These are phyloP conservation scores for Catharus fuscescens DNA, from an alignment of 2,113 vertebrate genomes.

Conservation along the genomic window DNA sequence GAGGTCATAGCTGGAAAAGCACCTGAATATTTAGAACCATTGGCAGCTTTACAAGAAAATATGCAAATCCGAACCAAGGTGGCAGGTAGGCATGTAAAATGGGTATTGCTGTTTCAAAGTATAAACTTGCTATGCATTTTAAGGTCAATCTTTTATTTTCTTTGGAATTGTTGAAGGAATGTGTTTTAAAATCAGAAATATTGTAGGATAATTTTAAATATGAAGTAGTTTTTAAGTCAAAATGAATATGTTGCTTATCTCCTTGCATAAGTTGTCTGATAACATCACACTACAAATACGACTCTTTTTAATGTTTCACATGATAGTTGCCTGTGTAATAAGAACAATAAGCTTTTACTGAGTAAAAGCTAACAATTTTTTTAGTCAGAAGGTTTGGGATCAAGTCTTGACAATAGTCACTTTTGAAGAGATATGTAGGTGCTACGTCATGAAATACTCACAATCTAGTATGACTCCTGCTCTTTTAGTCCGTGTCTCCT, in stretches of 20 bases:
- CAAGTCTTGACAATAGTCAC: not conserved
- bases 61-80: constrained; percentile 99
- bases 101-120: constrained; percentile 25
- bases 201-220: not conserved
- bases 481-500: not conserved
- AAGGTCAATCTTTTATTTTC: not conserved
- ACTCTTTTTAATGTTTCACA: not conserved
- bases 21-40: constrained; percentile 95
- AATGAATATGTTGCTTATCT: not conserved
- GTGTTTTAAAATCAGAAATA: not conserved
- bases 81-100: constrained; percentile 83
- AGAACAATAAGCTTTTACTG: not conserved
- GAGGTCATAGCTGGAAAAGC: constrained; percentile 97
- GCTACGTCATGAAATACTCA: not conserved
- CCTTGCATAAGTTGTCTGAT: not conserved
- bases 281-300: not conserved
- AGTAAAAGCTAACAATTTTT: not conserved
- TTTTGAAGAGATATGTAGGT: not conserved
- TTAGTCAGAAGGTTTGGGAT: not conserved
- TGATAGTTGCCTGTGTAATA: not conserved
- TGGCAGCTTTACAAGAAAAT: constrained; percentile 97
- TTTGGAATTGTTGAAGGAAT: not conserved
- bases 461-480: not conserved
- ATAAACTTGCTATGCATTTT: not conserved
- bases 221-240: not conserved